phyloP scores from a whole-genome alignment of 2,888 invertebrate genomes.

The Pardosa pseudoannulata region DNA sequence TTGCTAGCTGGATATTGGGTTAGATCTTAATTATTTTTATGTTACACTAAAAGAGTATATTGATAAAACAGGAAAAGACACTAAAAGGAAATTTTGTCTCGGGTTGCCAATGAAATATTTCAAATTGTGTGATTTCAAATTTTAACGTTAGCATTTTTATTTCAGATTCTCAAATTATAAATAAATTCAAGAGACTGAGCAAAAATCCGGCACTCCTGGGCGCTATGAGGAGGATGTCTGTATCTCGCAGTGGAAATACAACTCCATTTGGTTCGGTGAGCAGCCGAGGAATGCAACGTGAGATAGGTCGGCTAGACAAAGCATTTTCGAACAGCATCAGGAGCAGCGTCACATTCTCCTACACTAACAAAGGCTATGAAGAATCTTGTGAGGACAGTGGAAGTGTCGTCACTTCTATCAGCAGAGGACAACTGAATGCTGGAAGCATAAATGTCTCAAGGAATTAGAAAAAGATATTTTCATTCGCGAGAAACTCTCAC shows the following conservation, averaged over 20 bases:
- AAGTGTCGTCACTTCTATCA: not conserved
- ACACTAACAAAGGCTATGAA: not conserved
- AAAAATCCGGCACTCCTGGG: slow-evolving; percentile 5
- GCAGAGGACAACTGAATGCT: not conserved
- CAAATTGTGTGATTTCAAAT: too few relatives aligned
- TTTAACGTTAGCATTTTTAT: not conserved
- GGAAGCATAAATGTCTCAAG: too few relatives aligned
- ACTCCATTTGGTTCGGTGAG: not conserved
- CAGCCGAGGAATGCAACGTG: not conserved
- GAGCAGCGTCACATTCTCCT: not conserved
- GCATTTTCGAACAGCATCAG: slow-evolving; percentile 10
- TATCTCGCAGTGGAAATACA: not conserved
- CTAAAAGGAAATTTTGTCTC: too few relatives aligned
- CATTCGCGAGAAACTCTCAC: too few relatives aligned
- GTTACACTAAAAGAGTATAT: too few relatives aligned
- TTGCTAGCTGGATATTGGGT: too few relatives aligned
- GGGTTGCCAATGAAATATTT: too few relatives aligned
- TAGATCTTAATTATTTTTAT: too few relatives aligned
- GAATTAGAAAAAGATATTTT: too few relatives aligned
- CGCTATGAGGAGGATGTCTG: slow-evolving; percentile 13
- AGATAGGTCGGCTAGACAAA: slow-evolving; percentile 7
- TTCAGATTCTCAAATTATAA: slow-evolving; percentile 23
- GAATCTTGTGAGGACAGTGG: not conserved
- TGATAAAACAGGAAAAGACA: too few relatives aligned
- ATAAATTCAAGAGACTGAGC: slow-evolving; percentile 29